Conservation (phyloP, 1,140 invertebrate species). For the Apocrypta bakeri region DNA sequence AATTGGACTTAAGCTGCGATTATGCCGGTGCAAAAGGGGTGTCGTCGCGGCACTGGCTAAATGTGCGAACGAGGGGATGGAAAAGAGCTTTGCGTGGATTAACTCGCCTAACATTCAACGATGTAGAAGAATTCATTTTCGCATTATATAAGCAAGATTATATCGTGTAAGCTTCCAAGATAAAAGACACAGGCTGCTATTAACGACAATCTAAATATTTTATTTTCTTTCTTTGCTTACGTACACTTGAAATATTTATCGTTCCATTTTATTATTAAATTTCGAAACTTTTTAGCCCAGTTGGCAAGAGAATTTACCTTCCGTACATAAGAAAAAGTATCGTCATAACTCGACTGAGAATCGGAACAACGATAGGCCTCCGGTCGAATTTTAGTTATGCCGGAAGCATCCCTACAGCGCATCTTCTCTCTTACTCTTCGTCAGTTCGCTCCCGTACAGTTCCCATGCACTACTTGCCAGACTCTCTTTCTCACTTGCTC, state of each 20-base stretch:
- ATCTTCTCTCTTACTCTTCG: constrained; percentile 11
- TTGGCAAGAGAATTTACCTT: no score
- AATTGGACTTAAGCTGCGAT: constrained; percentile 3
- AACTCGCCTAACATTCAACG: not conserved
- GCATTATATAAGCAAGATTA: not conserved
- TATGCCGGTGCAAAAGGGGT: constrained; percentile 8
- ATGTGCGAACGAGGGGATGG: not conserved
- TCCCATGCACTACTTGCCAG: not conserved
- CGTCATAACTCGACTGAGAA: constrained; percentile 19
- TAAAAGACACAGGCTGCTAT: no score
- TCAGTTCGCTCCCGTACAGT: not conserved
- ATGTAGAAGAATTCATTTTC: not conserved
- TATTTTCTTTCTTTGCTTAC: no score
- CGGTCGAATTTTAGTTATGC: constrained; percentile 31
- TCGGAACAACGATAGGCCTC: constrained; percentile 18
- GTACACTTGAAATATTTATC: no score
- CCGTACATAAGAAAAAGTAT: no score
- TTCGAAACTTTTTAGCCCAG: not conserved
- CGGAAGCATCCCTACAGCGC: constrained; percentile 6
- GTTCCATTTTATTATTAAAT: no score
- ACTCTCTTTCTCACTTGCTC: not conserved
- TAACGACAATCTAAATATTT: no score
- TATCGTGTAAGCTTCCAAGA: not conserved
- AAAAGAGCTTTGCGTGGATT: not conserved
- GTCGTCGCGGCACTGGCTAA: not conserved